A percentile compares a stretch with the other conserved stretches of the same genome.
These are phyloP conservation scores for Paramisgurnus dabryanus DNA, from an alignment of 2,113 vertebrate species.

Conservation along the genomic window DNA sequence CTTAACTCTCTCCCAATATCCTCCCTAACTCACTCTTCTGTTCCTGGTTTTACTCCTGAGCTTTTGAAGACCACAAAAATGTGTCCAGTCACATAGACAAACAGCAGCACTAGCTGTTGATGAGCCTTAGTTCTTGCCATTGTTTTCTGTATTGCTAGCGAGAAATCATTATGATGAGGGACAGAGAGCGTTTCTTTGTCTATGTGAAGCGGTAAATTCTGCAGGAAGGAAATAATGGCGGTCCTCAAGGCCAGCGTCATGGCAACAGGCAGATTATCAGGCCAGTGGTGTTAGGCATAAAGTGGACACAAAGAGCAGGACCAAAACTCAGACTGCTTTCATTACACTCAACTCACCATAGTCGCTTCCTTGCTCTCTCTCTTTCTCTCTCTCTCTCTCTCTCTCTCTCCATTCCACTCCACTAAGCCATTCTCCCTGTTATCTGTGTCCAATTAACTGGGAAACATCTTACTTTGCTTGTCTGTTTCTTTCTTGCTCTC, in stretches of 20 bases:
- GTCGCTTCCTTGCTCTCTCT: slow-evolving; percentile 47
- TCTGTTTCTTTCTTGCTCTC: slow-evolving; percentile 45
- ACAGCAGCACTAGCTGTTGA: slow-evolving; percentile 3
- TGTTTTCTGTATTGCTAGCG: slow-evolving; percentile 24
- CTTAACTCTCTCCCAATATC: too few species aligned
- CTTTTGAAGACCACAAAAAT: neutral
- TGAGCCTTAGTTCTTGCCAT: slow-evolving; percentile 25
- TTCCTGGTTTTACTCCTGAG: neutral
- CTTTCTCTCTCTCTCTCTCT: slow-evolving; percentile 25
- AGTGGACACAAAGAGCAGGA: slow-evolving; percentile 27
- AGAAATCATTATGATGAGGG: slow-evolving; percentile 37
- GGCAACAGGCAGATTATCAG: slow-evolving; percentile 57
- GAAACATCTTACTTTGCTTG: slow-evolving; percentile 47
- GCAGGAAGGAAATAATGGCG: slow-evolving; percentile 40
- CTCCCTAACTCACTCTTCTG: neutral
- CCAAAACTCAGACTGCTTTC: slow-evolving; percentile 40
- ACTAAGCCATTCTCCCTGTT: neutral
- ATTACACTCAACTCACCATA: slow-evolving; percentile 32
- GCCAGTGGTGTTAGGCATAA: slow-evolving; percentile 31
- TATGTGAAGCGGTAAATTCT: slow-evolving; percentile 34
- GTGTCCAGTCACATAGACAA: slow-evolving; percentile 30
- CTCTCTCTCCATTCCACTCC: slow-evolving; percentile 10
- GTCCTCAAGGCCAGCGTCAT: slow-evolving; percentile 57
- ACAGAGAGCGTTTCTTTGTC: slow-evolving; percentile 8
- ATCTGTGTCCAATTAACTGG: slow-evolving; percentile 37